phyloP scores from a whole-genome alignment of 1,140 invertebrate genomes.

The Heliothis virescens region DNA sequence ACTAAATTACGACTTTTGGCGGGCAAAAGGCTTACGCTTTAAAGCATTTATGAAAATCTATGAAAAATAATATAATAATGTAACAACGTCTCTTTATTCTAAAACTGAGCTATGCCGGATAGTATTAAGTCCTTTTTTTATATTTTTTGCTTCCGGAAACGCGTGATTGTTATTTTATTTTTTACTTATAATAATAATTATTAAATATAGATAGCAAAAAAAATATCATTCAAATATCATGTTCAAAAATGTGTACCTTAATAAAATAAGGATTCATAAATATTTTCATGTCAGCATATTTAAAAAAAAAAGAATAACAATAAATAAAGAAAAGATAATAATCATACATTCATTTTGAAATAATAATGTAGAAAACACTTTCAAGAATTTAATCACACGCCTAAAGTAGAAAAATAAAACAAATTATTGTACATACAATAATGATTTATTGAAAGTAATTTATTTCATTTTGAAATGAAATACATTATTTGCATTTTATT shows the following conservation, averaged over 20 bases:
- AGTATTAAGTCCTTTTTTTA: conserved; percentile 63
- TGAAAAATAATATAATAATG: conserved; percentile 43
- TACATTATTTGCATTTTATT: neutral
- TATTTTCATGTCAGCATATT: conserved; percentile 16
- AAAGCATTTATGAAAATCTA: conserved; percentile 57
- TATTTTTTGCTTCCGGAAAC: conserved; percentile 62
- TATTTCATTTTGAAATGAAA: too few species aligned
- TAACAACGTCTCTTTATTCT: conserved; percentile 77
- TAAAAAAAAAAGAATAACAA: neutral
- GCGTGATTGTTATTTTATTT: conserved; percentile 55
- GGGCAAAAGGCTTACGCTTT: conserved; percentile 66
- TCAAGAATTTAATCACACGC: conserved; percentile 30
- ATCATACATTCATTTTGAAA: conserved; percentile 23
- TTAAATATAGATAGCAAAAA: conserved; percentile 42
- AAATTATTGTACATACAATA: conserved; percentile 29
- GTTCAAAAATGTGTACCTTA: conserved; percentile 49
- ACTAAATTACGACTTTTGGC: conserved; percentile 52
- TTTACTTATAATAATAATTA: conserved; percentile 36
- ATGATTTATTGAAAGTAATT: neutral
- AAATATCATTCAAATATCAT: conserved; percentile 49
- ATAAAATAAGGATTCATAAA: conserved; percentile 30
- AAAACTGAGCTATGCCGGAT: conserved; percentile 82
- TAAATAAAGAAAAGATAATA: conserved; percentile 15
- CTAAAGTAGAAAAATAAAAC: conserved; percentile 7
- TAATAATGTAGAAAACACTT: conserved; percentile 32